A percentile compares a stretch with the other conserved stretches of the same genome.
These are phyloP conservation scores for Gymnogyps californianus DNA, from an alignment of 2,113 vertebrate genomes.

Conservation along the genomic window DNA sequence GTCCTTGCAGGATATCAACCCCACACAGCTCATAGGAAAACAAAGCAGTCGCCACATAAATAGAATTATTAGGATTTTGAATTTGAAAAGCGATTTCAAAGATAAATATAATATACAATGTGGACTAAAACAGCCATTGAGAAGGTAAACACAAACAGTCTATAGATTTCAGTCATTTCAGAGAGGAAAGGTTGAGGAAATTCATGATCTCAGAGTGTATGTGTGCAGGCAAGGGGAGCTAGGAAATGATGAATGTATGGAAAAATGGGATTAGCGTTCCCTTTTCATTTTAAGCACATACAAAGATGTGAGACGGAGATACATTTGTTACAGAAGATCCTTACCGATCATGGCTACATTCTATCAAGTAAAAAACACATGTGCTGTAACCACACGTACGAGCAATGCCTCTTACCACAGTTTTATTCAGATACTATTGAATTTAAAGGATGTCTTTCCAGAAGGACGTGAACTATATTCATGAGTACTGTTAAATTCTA, in stretches of 20 bases:
- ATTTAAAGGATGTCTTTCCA: background rate
- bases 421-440: background rate
- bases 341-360: background rate
- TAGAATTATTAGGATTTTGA: background rate
- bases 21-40: background rate
- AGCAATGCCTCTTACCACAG: background rate
- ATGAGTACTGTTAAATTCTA: background rate
- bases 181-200: background rate
- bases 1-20: background rate
- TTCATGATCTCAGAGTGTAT: rapidly evolving
- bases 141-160: background rate
- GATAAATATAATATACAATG: background rate
- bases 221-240: background rate
- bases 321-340: background rate
- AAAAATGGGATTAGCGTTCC: background rate
- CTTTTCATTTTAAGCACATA: background rate
- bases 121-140: background rate
- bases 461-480: background rate
- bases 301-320: background rate
- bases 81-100: background rate
- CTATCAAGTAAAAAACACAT: background rate
- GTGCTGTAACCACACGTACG: background rate
- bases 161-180: background rate
- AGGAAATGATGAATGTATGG: background rate
- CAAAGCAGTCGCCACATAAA: background rate